Conservation (phyloP, 2,113 vertebrate genomes). For the Protobothrops flavoviridis region DNA sequence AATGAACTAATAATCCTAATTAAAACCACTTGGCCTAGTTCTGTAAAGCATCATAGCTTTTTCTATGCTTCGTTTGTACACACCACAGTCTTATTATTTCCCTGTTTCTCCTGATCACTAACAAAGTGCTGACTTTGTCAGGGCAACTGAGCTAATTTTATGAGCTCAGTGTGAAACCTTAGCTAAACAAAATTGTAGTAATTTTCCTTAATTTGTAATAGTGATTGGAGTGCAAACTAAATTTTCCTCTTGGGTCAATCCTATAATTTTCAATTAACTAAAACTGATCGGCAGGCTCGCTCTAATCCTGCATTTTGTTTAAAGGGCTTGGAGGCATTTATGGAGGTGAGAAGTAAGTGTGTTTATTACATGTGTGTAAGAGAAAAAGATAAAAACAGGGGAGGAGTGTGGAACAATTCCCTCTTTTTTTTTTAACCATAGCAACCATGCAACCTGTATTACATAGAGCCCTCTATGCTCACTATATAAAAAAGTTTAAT, state of each 20-base stretch:
- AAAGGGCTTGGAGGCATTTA: slow-evolving; percentile 79
- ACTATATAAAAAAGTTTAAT: background rate
- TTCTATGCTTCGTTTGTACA: slow-evolving; percentile 79
- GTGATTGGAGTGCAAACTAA: slow-evolving; percentile 86
- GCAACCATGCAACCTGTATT: background rate
- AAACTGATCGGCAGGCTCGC: slow-evolving; percentile 77
- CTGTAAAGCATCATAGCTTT: slow-evolving; percentile 78
- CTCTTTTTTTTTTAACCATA: background rate
- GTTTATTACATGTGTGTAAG: background rate
- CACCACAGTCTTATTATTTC: slow-evolving; percentile 78
- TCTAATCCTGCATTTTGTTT: slow-evolving; percentile 79
- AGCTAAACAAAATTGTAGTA: slow-evolving; percentile 85
- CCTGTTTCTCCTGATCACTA: slow-evolving; percentile 73
- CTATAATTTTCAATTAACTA: slow-evolving; percentile 89
- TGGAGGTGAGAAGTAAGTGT: slow-evolving; percentile 64
- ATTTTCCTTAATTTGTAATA: slow-evolving; percentile 87
- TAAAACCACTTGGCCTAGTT: slow-evolving; percentile 83
- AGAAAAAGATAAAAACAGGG: background rate
- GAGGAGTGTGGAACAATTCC: background rate
- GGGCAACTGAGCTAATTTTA: slow-evolving; percentile 81
- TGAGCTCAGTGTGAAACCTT: slow-evolving; percentile 83
- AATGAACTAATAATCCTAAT: slow-evolving; percentile 84
- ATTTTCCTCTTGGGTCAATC: slow-evolving; percentile 86
- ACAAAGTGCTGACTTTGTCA: slow-evolving; percentile 82
- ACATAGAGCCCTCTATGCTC: background rate